These are phyloP conservation scores for Epicauta chinensis DNA, from an alignment of 1,140 invertebrate genomes.

Conservation along the genomic window DNA sequence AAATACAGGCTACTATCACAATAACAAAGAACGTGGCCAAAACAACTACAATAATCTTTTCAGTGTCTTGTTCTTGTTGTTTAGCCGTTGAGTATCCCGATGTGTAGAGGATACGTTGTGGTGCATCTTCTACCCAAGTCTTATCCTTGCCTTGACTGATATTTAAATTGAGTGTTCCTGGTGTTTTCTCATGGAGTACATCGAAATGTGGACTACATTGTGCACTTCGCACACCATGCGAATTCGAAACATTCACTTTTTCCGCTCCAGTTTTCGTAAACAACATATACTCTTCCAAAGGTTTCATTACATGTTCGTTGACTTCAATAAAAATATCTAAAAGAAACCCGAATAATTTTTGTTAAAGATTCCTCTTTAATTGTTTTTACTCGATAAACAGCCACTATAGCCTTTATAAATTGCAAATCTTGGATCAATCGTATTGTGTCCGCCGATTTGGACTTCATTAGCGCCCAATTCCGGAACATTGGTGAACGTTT, in stretches of 20 bases:
- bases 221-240: slow-evolving; percentile 74
- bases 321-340: slow-evolving; percentile 75
- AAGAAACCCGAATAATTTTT: slow-evolving; percentile 25
- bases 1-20: slow-evolving; percentile 56
- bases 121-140: slow-evolving; percentile 75
- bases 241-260: slow-evolving; percentile 72
- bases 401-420: slow-evolving; percentile 82
- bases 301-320: slow-evolving; percentile 73
- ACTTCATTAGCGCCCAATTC: slow-evolving; percentile 69
- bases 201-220: slow-evolving; percentile 73
- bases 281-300: slow-evolving; percentile 81
- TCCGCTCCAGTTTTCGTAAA: slow-evolving; percentile 74
- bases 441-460: slow-evolving; percentile 79
- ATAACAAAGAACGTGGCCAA: slow-evolving; percentile 61
- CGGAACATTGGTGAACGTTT: slow-evolving; percentile 56
- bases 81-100: slow-evolving; percentile 63
- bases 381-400: slow-evolving; percentile 75
- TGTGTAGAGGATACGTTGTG: slow-evolving; percentile 64
- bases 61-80: slow-evolving; percentile 66
- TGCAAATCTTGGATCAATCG: slow-evolving; percentile 68
- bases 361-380: neutral
- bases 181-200: slow-evolving; percentile 51
- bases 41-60: slow-evolving; percentile 65
- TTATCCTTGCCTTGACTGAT: slow-evolving; percentile 65
- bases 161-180: slow-evolving; percentile 55